Conservation (phyloP, 2,888 invertebrate genomes). For the Eristalinus sepulchralis region DNA sequence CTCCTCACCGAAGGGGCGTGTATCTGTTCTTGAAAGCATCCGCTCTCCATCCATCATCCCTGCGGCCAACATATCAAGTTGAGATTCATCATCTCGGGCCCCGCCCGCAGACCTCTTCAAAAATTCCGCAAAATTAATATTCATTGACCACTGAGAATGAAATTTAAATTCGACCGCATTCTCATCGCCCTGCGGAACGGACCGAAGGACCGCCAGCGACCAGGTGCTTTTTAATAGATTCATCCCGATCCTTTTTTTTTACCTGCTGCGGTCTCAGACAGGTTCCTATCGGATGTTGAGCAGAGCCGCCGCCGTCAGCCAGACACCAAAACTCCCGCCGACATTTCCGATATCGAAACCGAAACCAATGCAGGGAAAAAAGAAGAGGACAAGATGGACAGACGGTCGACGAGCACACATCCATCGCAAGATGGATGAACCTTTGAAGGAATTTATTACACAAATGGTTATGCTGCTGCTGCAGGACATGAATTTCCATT, state of each 20-base stretch:
- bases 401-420: conserved; percentile 4
- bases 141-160: conserved; percentile 60
- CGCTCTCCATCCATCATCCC: not conserved
- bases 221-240: conserved; percentile 68
- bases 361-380: conserved; percentile 17
- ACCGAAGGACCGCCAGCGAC: not conserved
- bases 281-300: conserved; percentile 23
- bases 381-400: not conserved
- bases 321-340: conserved; percentile 46
- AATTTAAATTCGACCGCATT: conserved; percentile 43
- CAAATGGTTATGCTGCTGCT: conserved; percentile 42
- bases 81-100: not conserved
- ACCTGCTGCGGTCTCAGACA: conserved; percentile 41
- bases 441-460: conserved; percentile 62
- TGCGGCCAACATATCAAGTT: not conserved
- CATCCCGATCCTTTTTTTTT: conserved; percentile 32
- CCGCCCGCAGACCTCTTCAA: not conserved
- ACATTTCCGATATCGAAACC: conserved; percentile 55
- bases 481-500: conserved; percentile 63
- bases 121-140: conserved; percentile 57
- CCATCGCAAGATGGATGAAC: conserved; percentile 48
- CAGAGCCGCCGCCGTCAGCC: not conserved
- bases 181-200: not conserved
- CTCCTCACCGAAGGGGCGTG: not conserved
- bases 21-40: not conserved